Conservation (phyloP, 2,888 invertebrate genomes). For the Allygus modestus region DNA sequence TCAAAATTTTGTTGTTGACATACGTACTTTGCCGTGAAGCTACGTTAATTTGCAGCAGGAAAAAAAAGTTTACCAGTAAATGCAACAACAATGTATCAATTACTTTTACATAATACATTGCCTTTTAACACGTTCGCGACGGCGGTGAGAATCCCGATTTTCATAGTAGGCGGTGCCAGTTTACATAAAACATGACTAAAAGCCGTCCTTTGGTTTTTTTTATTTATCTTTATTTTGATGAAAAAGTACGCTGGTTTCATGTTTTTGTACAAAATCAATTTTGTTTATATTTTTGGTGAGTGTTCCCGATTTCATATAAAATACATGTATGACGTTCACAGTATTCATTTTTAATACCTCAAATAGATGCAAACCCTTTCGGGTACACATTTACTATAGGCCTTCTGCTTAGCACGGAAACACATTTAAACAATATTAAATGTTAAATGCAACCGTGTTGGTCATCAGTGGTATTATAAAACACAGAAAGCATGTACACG, state of each 20-base stretch:
- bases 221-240: neutral
- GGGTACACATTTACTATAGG: constrained; percentile 7
- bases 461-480: neutral
- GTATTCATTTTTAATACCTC: neutral
- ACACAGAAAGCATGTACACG: neutral
- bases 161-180: neutral
- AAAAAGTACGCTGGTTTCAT: neutral
- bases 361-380: neutral
- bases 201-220: neutral
- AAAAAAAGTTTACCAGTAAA: too few species aligned
- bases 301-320: neutral
- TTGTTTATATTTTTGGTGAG: neutral
- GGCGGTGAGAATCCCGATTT: neutral
- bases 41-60: too few species aligned
- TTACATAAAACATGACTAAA: constrained; percentile 28
- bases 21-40: too few species aligned
- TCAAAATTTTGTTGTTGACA: too few species aligned
- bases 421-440: constrained; percentile 5
- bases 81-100: too few species aligned
- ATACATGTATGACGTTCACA: neutral
- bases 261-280: neutral
- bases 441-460: constrained; percentile 2
- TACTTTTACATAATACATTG: too few species aligned
- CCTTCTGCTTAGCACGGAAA: neutral
- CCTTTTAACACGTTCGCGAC: constrained; percentile 2